phyloP scores from a whole-genome alignment of 2,113 vertebrate species.

The Opisthocomus hoazin region DNA sequence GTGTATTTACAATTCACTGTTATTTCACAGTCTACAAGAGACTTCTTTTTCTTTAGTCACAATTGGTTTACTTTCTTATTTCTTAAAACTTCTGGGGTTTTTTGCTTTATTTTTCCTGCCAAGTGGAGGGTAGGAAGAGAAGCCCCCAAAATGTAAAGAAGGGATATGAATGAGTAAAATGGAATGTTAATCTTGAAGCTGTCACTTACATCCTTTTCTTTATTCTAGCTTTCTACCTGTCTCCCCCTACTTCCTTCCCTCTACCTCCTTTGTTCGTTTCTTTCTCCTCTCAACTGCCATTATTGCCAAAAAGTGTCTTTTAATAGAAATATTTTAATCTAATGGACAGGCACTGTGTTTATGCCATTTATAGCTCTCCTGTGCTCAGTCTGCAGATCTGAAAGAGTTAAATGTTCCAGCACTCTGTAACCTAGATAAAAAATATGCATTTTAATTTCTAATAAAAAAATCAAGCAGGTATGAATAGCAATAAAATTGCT shows the following conservation, averaged over 20 bases:
- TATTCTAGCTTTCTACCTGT: not conserved
- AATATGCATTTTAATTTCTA: slow-evolving; percentile 72
- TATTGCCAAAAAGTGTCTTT: not conserved
- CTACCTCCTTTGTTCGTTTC: not conserved
- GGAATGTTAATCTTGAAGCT: not conserved
- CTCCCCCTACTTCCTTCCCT: rapidly evolving
- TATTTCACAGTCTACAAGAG: not conserved
- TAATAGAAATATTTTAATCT: not conserved
- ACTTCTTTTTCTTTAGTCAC: not conserved
- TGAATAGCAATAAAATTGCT: slow-evolving; percentile 78
- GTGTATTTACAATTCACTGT: not conserved
- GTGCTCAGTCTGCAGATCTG: not conserved
- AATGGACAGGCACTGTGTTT: not conserved
- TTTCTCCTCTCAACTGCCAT: not conserved
- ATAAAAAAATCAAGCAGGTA: slow-evolving; percentile 70
- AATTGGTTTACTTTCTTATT: not conserved
- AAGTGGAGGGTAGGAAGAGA: not conserved
- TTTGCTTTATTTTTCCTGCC: not conserved
- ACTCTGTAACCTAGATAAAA: slow-evolving; percentile 50
- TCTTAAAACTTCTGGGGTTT: not conserved
- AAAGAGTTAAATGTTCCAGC: slow-evolving; percentile 60
- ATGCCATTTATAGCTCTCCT: not conserved
- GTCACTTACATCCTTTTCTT: not conserved
- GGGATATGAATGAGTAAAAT: not conserved
- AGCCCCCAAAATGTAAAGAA: not conserved